A percentile compares a stretch with the other conserved stretches of the same genome.
phyloP scores from a whole-genome alignment of 1,140 invertebrate genomes.

The Drosophila seguyi region DNA sequence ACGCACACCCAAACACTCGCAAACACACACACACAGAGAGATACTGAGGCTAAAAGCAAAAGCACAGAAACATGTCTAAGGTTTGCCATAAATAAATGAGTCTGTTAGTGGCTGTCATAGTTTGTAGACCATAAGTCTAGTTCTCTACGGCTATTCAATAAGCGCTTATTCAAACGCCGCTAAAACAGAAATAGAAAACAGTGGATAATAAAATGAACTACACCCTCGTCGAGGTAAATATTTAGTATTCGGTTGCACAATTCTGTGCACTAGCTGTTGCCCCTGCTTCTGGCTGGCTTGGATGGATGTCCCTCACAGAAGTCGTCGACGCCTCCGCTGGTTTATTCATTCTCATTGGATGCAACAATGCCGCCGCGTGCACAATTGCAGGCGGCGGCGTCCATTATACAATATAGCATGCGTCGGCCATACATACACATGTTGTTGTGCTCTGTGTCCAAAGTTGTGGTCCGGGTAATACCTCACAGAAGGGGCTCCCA shows the following conservation, averaged over 20 bases:
- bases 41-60: slow-evolving; percentile 42
- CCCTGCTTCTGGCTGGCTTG: slow-evolving; percentile 4
- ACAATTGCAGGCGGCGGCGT: slow-evolving; percentile 35
- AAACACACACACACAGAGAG: slow-evolving; percentile 22
- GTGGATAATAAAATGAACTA: slow-evolving; percentile 1
- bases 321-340: slow-evolving; percentile 29
- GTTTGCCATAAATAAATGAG: slow-evolving; percentile 60
- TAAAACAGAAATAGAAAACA: slow-evolving; percentile 10
- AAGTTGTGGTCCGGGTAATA: slow-evolving; percentile 21
- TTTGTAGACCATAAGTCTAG: slow-evolving; percentile 57
- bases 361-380: slow-evolving; percentile 39
- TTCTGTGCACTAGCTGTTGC: slow-evolving; percentile 26
- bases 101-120: slow-evolving; percentile 44
- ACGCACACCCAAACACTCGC: slow-evolving; percentile 34
- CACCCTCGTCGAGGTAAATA: slow-evolving; percentile 14
- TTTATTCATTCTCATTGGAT: slow-evolving; percentile 43
- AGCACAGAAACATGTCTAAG: slow-evolving; percentile 71
- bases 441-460: slow-evolving; percentile 17
- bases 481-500: slow-evolving; percentile 24
- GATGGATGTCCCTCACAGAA: slow-evolving; percentile 38
- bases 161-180: slow-evolving; percentile 48
- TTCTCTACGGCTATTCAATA: slow-evolving; percentile 65
- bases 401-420: slow-evolving; percentile 15
- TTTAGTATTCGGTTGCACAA: slow-evolving; percentile 47
- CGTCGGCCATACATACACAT: not conserved